These are phyloP conservation scores for Nomia melanderi DNA, from an alignment of 1,140 invertebrate genomes.

Conservation along the genomic window DNA sequence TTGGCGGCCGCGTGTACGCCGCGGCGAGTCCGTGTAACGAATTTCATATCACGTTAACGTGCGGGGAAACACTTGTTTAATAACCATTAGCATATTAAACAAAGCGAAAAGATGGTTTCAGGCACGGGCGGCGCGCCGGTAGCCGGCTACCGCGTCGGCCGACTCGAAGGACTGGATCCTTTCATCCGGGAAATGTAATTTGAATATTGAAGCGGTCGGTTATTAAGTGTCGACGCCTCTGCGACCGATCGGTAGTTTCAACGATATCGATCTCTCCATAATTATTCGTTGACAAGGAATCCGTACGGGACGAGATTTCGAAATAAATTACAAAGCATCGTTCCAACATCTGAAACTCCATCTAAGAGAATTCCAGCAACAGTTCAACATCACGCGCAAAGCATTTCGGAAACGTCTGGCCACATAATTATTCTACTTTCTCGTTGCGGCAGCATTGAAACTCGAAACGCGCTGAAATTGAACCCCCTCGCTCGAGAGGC, in stretches of 20 bases:
- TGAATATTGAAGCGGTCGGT: slow-evolving; percentile 1
- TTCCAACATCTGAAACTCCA: too few relatives aligned
- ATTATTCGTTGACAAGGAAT: too few relatives aligned
- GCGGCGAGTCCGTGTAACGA: slow-evolving; percentile 43
- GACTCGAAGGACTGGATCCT: not conserved
- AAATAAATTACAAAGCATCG: too few relatives aligned
- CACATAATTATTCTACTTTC: too few relatives aligned
- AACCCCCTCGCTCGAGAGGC: too few relatives aligned
- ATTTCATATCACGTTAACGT: slow-evolving; percentile 65
- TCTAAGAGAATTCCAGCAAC: too few relatives aligned
- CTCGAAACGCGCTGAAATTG: too few relatives aligned
- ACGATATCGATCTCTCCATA: too few relatives aligned
- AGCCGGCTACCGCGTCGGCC: not conserved
- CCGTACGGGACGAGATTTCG: too few relatives aligned
- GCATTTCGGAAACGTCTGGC: too few relatives aligned
- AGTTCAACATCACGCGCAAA: too few relatives aligned
- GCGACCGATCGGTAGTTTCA: not conserved
- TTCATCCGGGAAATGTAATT: slow-evolving; percentile 10
- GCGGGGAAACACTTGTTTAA: slow-evolving; percentile 64
- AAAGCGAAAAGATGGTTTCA: slow-evolving; percentile 39
- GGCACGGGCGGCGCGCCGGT: not conserved
- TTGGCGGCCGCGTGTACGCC: slow-evolving; percentile 15
- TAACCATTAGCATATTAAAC: slow-evolving; percentile 66
- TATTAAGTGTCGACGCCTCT: not conserved
- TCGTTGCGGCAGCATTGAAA: too few relatives aligned